Evolutionary conservation across 2,113 vertebrate genomes (phyloP).

Genomic region (Ictalurus punctatus): DNA sequence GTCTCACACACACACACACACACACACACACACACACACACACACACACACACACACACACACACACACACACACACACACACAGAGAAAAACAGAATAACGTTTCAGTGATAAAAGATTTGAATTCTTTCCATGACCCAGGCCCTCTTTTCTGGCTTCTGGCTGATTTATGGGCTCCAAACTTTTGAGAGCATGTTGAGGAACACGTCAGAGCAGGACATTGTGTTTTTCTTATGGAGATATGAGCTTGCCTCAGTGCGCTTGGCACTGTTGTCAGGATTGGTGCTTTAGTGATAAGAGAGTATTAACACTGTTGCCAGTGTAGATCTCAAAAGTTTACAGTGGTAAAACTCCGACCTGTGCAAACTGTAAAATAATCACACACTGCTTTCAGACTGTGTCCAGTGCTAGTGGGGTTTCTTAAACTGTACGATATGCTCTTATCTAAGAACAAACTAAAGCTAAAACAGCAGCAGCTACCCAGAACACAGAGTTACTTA

Average conservation of each 20-base stretch:
- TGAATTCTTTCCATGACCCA: conserved; percentile 14
- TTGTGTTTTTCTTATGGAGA: conserved; percentile 4
- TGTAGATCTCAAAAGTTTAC: neutral
- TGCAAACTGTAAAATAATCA: neutral
- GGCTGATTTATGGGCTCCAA: neutral
- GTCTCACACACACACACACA: conserved; percentile 25
- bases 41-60: neutral
- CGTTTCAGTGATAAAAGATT: neutral
- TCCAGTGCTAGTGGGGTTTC: neutral
- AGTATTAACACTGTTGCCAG: neutral
- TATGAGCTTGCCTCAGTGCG: neutral
- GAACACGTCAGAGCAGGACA: neutral
- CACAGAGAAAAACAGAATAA: neutral
- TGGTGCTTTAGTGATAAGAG: neutral
- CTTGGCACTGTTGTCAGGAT: neutral
- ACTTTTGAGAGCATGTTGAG: neutral
- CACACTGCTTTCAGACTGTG: neutral
- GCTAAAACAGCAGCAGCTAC: neutral
- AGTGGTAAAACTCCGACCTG: neutral
- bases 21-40: neutral
- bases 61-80: neutral
- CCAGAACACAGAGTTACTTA: neutral
- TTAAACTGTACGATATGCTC: neutral
- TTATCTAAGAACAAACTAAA: neutral
- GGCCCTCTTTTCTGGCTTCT: neutral